phyloP scores from a whole-genome alignment of 2,797 vertebrate genomes.

The Chelon auratus region DNA sequence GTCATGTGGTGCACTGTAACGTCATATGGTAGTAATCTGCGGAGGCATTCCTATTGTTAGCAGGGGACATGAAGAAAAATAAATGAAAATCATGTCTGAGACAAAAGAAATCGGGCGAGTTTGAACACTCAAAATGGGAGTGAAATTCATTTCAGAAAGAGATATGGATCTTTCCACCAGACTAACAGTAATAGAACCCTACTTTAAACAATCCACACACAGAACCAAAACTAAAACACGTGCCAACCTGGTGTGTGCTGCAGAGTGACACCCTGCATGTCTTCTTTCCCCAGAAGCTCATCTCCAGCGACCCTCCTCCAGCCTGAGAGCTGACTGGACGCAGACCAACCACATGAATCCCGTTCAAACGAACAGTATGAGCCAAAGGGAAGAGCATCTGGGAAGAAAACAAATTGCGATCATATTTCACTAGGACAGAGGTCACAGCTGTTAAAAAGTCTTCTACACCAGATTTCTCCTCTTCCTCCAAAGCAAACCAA shows the following conservation, averaged over 20 bases:
- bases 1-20: slow-evolving; percentile 1
- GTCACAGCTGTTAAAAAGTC: slow-evolving; percentile 24
- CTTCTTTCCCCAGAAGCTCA: slow-evolving; percentile 62
- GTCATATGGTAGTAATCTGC: slow-evolving; percentile 44
- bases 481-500: not conserved
- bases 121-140: too few relatives aligned
- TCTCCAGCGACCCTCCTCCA: slow-evolving; percentile 84
- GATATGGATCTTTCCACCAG: not conserved
- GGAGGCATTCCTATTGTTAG: slow-evolving; percentile 10
- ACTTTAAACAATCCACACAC: slow-evolving; percentile 2
- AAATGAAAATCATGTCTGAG: slow-evolving; percentile 6
- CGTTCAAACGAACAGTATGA: slow-evolving; percentile 91
- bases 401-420: slow-evolving; percentile 13
- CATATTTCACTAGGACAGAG: slow-evolving; percentile 22
- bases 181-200: not conserved
- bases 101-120: too few relatives aligned
- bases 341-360: slow-evolving; percentile 87
- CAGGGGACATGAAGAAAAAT: slow-evolving; percentile 8
- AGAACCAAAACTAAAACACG: slow-evolving; percentile 3
- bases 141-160: not conserved
- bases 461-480: not conserved
- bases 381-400: slow-evolving; percentile 86
- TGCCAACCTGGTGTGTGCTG: slow-evolving; percentile 84
- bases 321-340: slow-evolving; percentile 69
- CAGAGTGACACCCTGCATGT: slow-evolving; percentile 81